Evolutionary conservation across 2,113 vertebrate genomes (phyloP).

Genomic region (Neodon shergylaensis): DNA sequence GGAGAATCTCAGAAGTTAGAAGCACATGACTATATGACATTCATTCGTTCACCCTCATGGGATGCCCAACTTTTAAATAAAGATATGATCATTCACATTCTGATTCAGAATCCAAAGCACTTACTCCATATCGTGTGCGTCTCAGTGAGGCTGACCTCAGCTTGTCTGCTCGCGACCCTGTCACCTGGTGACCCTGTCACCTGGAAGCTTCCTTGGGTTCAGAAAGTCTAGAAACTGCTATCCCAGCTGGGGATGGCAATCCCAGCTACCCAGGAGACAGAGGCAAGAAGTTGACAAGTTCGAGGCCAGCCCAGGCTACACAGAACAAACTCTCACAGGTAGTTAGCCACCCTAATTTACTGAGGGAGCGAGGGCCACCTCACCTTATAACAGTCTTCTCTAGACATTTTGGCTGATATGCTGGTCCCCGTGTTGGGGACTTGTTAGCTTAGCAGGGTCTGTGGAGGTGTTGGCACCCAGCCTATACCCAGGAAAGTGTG

Average conservation of each 20-base stretch:
- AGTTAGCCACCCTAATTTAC: not conserved
- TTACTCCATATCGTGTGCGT: constrained; percentile 56
- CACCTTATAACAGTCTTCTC: not conserved
- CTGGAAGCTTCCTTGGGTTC: constrained; percentile 37
- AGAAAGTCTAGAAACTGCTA: not conserved
- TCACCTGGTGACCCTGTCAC: constrained; percentile 1
- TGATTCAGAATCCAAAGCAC: constrained; percentile 56
- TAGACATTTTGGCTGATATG: not conserved
- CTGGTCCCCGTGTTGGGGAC: not conserved
- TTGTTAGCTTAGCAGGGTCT: not conserved
- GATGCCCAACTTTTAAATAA: not conserved
- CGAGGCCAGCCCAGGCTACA: not conserved
- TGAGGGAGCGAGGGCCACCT: not conserved
- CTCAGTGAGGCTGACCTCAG: not conserved
- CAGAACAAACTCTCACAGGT: not conserved
- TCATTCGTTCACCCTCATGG: constrained; percentile 9
- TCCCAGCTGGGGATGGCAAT: not conserved
- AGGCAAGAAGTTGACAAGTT: not conserved
- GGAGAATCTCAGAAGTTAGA: constrained; percentile 68
- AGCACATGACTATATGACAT: constrained; percentile 51
- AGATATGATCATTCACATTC: not conserved
- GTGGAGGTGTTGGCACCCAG: not conserved
- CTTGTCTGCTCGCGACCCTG: not conserved
- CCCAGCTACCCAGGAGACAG: not conserved
- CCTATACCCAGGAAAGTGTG: not conserved